A percentile compares a stretch with the other conserved stretches of the same genome.
Conservation (phyloP, 2,888 invertebrate species). For the Elysia crispata region DNA sequence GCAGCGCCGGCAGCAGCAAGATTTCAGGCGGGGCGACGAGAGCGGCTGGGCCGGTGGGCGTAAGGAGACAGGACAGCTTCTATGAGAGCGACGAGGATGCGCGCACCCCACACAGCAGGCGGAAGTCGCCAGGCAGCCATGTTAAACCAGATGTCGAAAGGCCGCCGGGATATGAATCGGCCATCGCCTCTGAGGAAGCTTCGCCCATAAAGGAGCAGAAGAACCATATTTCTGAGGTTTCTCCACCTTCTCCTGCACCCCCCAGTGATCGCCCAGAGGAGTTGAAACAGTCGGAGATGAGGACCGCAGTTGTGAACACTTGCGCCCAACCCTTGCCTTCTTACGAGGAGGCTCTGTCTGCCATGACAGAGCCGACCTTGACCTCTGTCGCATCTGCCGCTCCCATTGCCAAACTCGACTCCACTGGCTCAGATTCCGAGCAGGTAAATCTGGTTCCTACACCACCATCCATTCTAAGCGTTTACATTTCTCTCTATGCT, state of each 20-base stretch:
- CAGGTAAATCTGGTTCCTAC: conserved; percentile 59
- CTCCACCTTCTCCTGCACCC: background rate
- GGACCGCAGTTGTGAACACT: conserved; percentile 5
- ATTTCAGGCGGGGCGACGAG: background rate
- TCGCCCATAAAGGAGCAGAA: background rate
- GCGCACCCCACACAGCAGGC: conserved; percentile 45
- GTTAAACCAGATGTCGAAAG: conserved; percentile 33
- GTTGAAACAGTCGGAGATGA: conserved; percentile 28
- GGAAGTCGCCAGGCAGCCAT: conserved; percentile 30
- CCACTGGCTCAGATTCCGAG: conserved; percentile 54
- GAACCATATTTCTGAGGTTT: background rate
- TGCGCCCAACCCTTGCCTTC: conserved; percentile 58
- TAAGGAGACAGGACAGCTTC: conserved; percentile 66
- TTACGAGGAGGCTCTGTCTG: conserved; percentile 57
- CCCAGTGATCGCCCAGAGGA: conserved; percentile 27
- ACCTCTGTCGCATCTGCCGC: background rate
- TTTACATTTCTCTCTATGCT: no score
- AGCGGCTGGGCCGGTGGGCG: conserved; percentile 19
- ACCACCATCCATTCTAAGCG: no score
- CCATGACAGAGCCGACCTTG: conserved; percentile 36
- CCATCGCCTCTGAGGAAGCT: background rate
- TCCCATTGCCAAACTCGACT: conserved; percentile 41
- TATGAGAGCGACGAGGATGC: conserved; percentile 69
- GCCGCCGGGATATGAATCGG: conserved; percentile 48
- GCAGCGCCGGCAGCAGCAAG: conserved; percentile 20